phyloP scores from a whole-genome alignment of 2,113 vertebrate genomes.

The Oreochromis aureus region DNA sequence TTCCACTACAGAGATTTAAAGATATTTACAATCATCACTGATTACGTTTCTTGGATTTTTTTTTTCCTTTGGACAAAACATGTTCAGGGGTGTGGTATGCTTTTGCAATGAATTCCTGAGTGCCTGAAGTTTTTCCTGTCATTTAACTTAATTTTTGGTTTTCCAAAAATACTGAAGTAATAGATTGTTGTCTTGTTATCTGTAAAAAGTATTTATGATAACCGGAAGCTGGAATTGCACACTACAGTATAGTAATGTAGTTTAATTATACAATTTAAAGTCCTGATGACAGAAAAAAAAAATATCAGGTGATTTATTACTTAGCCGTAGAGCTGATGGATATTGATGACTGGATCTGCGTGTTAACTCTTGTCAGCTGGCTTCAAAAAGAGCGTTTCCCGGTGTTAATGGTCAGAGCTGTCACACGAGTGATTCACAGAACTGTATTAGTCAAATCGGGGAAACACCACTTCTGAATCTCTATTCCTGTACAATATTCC shows the following conservation, averaged over 20 bases:
- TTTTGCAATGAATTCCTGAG: not conserved
- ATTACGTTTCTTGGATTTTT: not conserved
- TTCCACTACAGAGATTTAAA: not conserved
- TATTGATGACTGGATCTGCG: not conserved
- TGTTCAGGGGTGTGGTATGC: not conserved
- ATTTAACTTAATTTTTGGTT: not conserved
- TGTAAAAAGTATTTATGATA: not conserved
- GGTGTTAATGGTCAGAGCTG: not conserved
- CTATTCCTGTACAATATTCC: not conserved
- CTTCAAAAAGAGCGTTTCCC: not conserved
- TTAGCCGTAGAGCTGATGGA: not conserved
- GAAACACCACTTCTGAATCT: not conserved
- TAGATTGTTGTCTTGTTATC: not conserved
- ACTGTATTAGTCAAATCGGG: not conserved
- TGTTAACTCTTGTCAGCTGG: not conserved
- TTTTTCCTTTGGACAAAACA: not conserved
- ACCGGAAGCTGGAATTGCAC: not conserved
- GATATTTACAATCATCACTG: not conserved
- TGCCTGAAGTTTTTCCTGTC: not conserved
- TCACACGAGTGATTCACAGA: not conserved
- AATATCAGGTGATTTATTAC: not conserved
- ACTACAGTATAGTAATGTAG: not conserved
- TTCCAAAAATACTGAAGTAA: not conserved
- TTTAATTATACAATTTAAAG: not conserved
- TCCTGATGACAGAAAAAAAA: not conserved